A percentile compares a stretch with the other conserved stretches of the same genome.
These are phyloP conservation scores for Sphaeramia orbicularis DNA, from an alignment of 2,797 vertebrate species.

Conservation along the genomic window DNA sequence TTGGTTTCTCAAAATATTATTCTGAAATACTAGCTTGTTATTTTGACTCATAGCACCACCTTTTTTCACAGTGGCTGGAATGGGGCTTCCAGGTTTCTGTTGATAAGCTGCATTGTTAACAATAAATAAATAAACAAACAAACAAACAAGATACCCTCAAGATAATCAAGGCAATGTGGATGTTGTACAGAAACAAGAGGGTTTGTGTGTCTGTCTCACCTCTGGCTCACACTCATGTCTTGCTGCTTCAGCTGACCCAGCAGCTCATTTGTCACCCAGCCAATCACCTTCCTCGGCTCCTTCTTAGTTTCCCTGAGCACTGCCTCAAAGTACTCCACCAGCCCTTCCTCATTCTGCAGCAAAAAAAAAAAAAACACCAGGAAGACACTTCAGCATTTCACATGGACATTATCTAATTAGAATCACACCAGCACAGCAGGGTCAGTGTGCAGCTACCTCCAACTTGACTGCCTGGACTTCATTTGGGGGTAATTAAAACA, in stretches of 20 bases:
- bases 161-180: neutral
- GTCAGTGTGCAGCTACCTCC: constrained; percentile 30
- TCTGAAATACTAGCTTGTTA: too few species aligned
- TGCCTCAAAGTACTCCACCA: constrained; percentile 93
- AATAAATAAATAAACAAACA: neutral
- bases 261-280: constrained; percentile 94
- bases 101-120: neutral
- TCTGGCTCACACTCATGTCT: constrained; percentile 88
- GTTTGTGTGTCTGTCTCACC: constrained; percentile 83
- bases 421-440: constrained; percentile 18
- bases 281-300: constrained; percentile 92
- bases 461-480: constrained; percentile 6
- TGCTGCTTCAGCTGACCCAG: constrained; percentile 90
- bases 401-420: constrained; percentile 27
- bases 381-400: neutral
- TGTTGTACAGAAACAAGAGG: neutral
- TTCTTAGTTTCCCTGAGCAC: constrained; percentile 88
- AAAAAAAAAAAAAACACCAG: constrained; percentile 16
- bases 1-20: too few species aligned
- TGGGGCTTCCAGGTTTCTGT: too few species aligned
- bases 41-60: too few species aligned
- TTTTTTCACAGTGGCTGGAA: too few species aligned
- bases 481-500: constrained; percentile 38
- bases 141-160: neutral
- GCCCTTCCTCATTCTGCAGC: constrained; percentile 92